These are phyloP conservation scores for Montipora sp. DNA, from an alignment of 64 coral and sea anemone genomes.

Conservation along the genomic window DNA sequence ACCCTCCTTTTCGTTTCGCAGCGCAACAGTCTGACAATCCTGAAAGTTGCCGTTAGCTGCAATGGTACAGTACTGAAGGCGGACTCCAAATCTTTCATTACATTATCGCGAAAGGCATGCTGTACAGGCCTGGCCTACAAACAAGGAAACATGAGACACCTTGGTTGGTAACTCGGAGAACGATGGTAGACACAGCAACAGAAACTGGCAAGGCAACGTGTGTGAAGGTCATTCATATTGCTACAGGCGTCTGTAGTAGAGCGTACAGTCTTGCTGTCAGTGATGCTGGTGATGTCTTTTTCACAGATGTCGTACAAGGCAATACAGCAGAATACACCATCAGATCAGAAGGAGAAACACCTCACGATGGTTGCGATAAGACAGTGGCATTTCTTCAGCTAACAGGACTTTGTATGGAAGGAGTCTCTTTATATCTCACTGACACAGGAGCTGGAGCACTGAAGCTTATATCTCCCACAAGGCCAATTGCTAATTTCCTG, in stretches of 20 bases:
- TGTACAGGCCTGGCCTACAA: conserved; percentile 3
- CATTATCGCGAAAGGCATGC: not conserved
- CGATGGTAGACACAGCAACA: not conserved
- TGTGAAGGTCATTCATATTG: not conserved
- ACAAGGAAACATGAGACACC: no score
- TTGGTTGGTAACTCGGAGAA: no score
- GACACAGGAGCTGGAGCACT: conserved; percentile 42
- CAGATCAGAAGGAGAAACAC: not conserved
- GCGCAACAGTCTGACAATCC: not conserved
- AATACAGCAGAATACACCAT: not conserved
- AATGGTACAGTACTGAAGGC: not conserved
- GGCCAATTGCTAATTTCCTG: conserved; percentile 16
- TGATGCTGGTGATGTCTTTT: not conserved
- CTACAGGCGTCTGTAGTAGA: not conserved
- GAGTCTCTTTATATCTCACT: conserved; percentile 26
- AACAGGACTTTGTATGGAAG: no score
- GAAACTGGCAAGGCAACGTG: no score
- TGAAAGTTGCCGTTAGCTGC: conserved; percentile 3
- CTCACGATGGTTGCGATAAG: conserved; percentile 15
- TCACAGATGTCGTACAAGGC: not conserved
- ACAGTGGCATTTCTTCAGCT: conserved; percentile 23
- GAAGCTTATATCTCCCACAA: conserved; percentile 21
- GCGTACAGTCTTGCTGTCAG: not conserved
- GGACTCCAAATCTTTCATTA: not conserved
- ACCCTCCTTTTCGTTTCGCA: not conserved